phyloP scores from a whole-genome alignment of 1,140 invertebrate species.

The Pogonus chalceus region DNA sequence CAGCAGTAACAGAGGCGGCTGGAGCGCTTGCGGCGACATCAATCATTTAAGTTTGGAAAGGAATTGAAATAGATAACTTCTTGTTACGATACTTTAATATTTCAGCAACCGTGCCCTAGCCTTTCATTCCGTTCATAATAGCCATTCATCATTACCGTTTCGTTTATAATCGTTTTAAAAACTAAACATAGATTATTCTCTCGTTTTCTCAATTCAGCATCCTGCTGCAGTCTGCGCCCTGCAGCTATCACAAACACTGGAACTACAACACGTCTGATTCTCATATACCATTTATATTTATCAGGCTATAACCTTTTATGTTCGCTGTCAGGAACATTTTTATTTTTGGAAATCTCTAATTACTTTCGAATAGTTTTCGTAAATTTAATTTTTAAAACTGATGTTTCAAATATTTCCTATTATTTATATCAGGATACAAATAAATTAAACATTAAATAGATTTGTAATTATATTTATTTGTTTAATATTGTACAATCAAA shows the following conservation, averaged over 20 bases:
- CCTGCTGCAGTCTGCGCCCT: not conserved
- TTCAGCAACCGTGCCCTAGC: not conserved
- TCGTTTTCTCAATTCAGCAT: not conserved
- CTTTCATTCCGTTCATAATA: not conserved
- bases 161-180: not conserved
- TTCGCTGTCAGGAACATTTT: no score
- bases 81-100: not conserved
- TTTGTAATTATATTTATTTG: no score
- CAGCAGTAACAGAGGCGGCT: no score
- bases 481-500: no score
- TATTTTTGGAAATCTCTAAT: no score
- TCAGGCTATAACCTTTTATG: no score
- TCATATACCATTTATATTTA: no score
- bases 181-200: not conserved
- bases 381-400: no score
- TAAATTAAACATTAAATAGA: no score
- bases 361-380: no score
- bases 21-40: not conserved
- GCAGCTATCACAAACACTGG: not conserved
- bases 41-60: conserved; percentile 1
- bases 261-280: not conserved
- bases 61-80: conserved; percentile 4
- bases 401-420: no score
- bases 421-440: no score
- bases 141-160: conserved; percentile 2